Base-by-base conservation (phyloP, 2,113 vertebrate species). In the Indicator indicator region DNA sequence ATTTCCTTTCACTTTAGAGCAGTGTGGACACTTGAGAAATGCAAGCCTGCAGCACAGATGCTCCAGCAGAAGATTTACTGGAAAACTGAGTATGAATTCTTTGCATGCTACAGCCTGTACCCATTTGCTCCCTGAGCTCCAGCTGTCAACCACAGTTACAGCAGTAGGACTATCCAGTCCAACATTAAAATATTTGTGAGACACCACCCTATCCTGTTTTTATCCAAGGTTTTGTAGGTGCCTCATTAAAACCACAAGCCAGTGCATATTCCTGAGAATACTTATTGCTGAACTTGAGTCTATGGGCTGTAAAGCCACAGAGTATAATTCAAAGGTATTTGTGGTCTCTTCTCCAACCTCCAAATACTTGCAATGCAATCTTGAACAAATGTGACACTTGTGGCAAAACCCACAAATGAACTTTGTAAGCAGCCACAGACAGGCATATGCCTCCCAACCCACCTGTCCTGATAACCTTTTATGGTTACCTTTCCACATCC, bases 31-130 rank as follows among this genome's bases (percentile, higher is more conserved):
- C 73, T 95, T 92, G 59, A 90, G 83, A 90, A 91, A 90, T 52
- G 74, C 73, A 93, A 84, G 83, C 77, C 88, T 94, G 94, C 55
- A 84, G 70, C 81, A 76, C 94, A 96, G 83, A 95, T 95, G 92
- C 80, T 75, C 40, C 33, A 82, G 73, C 40, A 71, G 58, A 90
- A 76, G 75, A 88, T 81, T 17, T 60, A 71, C 58, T 79, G 46
- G 65, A 86, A 73, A 86, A 88, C 54, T 4, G 5, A 90, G 54
- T 9, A 63, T 65, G 83, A 84, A 93, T 86, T 75, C 86, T 94
- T 88, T 52, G 65, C 85, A 5, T 91, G 80, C 85, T 96, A 52
- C 65, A 93, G 69, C 69, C 58, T 95, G 77, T 63, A 93, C 86
- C 77, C 92, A 85, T 77, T 95, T 93, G 86, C 67, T 94, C 77